These are phyloP conservation scores for Belonocnema kinseyi DNA, from an alignment of 1,140 invertebrate genomes.

Conservation along the genomic window DNA sequence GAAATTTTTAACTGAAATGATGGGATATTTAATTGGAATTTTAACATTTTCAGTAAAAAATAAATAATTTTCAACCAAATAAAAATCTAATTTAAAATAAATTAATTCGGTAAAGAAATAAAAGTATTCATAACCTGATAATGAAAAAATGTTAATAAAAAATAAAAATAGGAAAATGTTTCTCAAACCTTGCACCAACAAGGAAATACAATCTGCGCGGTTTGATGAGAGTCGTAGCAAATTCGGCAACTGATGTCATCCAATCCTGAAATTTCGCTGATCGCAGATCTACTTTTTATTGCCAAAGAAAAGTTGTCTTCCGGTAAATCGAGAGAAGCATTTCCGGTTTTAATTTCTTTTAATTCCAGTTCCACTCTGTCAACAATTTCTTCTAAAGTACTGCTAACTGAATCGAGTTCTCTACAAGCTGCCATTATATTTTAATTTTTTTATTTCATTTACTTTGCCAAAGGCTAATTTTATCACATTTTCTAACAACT, in stretches of 20 bases:
- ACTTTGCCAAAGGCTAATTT: background rate
- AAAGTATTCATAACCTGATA: background rate
- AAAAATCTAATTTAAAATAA: too few species aligned
- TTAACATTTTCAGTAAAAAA: too few species aligned
- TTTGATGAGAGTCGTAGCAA: constrained; percentile 60
- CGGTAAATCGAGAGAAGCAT: constrained; percentile 14
- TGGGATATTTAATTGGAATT: too few species aligned
- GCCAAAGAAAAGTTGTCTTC: constrained; percentile 2
- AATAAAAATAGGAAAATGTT: constrained; percentile 31
- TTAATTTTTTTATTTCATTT: background rate
- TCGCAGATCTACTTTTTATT: constrained; percentile 39
- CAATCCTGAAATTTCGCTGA: constrained; percentile 41
- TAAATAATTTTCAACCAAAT: too few species aligned
- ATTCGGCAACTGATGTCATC: constrained; percentile 62
- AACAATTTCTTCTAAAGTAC: constrained; percentile 54
- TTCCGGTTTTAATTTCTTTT: constrained; percentile 29
- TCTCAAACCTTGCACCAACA: constrained; percentile 65
- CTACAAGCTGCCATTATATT: background rate
- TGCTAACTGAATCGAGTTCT: constrained; percentile 37
- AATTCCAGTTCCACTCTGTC: constrained; percentile 50
- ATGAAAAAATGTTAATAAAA: background rate
- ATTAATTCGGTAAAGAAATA: background rate
- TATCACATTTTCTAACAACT: too few species aligned
- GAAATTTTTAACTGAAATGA: too few species aligned
- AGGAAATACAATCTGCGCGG: constrained; percentile 57